phyloP scores from a whole-genome alignment of 1,140 invertebrate species.

The Drosophila neocordata region DNA sequence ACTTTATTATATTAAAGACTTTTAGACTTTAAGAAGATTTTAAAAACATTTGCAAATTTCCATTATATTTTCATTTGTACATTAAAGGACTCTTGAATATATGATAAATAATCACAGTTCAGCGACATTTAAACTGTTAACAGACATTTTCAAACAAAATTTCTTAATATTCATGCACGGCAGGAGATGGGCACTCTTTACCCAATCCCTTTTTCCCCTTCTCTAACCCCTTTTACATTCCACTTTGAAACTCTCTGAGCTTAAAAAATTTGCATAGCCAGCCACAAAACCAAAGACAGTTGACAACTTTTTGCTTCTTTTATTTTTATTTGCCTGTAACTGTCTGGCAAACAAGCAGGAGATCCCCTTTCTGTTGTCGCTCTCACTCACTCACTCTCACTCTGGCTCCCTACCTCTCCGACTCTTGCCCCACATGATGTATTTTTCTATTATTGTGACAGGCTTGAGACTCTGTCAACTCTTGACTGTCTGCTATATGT shows the following conservation, averaged over 20 bases:
- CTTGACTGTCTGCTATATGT: slow-evolving; percentile 34
- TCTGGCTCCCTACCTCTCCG: neutral
- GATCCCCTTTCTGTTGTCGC: neutral
- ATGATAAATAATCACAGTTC: slow-evolving; percentile 2
- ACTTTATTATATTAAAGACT: too few species aligned
- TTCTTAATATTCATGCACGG: neutral
- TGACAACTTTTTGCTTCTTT: slow-evolving; percentile 58
- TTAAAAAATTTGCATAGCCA: slow-evolving; percentile 59
- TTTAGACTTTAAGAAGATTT: neutral
- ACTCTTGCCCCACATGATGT: slow-evolving; percentile 19
- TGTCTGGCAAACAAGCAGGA: slow-evolving; percentile 29
- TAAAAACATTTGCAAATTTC: neutral
- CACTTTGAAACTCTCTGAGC: slow-evolving; percentile 9
- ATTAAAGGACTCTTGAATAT: neutral
- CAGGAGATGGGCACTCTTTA: neutral
- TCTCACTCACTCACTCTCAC: neutral
- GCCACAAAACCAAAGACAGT: slow-evolving; percentile 56
- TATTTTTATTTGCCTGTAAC: slow-evolving; percentile 38
- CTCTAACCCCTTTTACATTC: neutral
- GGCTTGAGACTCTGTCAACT: slow-evolving; percentile 27
- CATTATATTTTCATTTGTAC: too few species aligned
- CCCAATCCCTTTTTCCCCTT: neutral
- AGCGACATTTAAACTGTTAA: neutral
- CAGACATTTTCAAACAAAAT: neutral
- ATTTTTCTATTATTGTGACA: slow-evolving; percentile 72